phyloP scores from a whole-genome alignment of 2,797 vertebrate genomes.

The Spinus pinus region DNA sequence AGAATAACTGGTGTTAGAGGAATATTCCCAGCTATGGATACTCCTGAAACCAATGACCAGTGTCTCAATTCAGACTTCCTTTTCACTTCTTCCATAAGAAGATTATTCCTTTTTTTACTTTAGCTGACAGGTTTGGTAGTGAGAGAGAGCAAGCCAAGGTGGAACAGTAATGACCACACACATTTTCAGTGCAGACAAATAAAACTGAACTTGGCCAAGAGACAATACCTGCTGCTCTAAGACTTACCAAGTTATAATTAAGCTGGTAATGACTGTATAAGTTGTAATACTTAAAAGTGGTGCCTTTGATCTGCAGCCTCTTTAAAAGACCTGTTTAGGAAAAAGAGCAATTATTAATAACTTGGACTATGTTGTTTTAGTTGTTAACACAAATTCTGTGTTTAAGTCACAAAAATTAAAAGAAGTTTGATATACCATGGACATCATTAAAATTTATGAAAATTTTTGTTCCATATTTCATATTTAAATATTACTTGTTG shows the following conservation, averaged over 20 bases:
- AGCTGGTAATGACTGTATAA: neutral
- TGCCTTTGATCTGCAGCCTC: neutral
- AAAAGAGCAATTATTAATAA: neutral
- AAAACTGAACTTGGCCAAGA: neutral
- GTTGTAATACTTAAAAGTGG: neutral
- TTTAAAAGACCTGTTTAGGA: neutral
- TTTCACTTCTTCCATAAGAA: neutral
- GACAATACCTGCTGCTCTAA: neutral
- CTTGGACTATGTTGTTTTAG: neutral
- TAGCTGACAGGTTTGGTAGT: neutral
- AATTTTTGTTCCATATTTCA: neutral
- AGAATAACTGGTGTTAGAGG: rapidly evolving
- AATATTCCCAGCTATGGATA: neutral
- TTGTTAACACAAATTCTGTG: neutral
- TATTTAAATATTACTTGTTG: neutral
- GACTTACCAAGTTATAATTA: neutral
- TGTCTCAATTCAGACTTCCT: neutral
- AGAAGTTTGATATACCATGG: neutral
- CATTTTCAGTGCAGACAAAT: neutral
- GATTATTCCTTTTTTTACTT: neutral
- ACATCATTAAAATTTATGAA: neutral
- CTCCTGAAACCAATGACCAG: neutral
- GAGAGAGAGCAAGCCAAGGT: neutral
- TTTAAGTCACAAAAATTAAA: neutral
- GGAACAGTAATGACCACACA: neutral